phyloP scores from a whole-genome alignment of 2,113 vertebrate species.

The Spermophilus dauricus region DNA sequence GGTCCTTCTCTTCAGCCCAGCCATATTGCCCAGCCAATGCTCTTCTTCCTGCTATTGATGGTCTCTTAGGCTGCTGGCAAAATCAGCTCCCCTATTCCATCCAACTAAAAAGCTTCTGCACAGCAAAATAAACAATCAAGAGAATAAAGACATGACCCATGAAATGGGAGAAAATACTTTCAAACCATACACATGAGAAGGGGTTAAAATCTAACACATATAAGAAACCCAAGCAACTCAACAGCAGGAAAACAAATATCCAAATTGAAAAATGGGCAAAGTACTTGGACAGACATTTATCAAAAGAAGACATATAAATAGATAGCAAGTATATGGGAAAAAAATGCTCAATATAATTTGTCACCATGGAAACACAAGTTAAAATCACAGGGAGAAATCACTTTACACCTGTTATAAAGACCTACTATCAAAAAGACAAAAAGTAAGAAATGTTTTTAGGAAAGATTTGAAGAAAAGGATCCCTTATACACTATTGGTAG shows the following conservation, averaged over 20 bases:
- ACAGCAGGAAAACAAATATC: background rate
- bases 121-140: background rate
- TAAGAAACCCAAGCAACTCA: background rate
- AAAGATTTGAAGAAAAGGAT: background rate
- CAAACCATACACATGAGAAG: background rate
- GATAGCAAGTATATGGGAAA: background rate
- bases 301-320: background rate
- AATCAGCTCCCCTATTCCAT: background rate
- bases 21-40: background rate
- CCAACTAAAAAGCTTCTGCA: background rate
- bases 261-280: background rate
- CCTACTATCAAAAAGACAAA: background rate
- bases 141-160: background rate
- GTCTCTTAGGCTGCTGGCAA: background rate
- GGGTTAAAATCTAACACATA: background rate
- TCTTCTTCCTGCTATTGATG: background rate
- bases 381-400: background rate
- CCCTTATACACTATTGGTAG: background rate
- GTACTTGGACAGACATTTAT: background rate
- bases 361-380: background rate
- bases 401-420: background rate
- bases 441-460: background rate
- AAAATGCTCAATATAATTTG: background rate
- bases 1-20: background rate
- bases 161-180: background rate